These are phyloP conservation scores for Cryptocephalus moraei DNA, from an alignment of 2,888 invertebrate species.

Conservation along the genomic window DNA sequence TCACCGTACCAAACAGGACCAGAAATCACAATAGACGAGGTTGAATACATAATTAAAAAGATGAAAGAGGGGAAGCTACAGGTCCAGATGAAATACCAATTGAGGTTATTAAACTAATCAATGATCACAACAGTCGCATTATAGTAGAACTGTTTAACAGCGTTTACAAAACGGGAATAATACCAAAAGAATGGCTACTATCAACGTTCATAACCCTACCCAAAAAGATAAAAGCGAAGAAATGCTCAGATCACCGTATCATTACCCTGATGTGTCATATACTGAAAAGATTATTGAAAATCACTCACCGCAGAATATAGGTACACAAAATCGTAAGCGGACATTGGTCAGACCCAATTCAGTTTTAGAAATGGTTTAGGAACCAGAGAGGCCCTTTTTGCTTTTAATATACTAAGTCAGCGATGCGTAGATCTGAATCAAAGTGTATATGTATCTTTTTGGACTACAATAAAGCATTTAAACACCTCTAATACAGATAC, in stretches of 20 bases:
- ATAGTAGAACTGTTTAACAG: too few species aligned
- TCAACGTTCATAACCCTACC: not conserved
- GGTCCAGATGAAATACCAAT: too few species aligned
- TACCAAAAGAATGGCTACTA: slow-evolving; percentile 1
- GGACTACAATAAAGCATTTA: too few species aligned
- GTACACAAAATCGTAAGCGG: slow-evolving; percentile 1
- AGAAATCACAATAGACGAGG: too few species aligned
- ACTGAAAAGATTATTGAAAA: slow-evolving; percentile 2
- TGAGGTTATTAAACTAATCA: too few species aligned
- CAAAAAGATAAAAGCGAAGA: slow-evolving; percentile 4
- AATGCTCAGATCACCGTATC: not conserved
- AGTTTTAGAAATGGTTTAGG: slow-evolving; percentile 3
- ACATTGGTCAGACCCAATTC: slow-evolving; percentile 2
- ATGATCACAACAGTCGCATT: too few species aligned
- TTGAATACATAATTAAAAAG: too few species aligned
- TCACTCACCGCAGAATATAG: slow-evolving; percentile 4
- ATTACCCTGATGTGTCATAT: not conserved
- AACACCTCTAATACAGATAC: too few species aligned
- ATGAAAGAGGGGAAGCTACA: too few species aligned
- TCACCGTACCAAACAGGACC: too few species aligned
- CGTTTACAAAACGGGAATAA: not conserved
- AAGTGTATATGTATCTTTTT: too few species aligned
- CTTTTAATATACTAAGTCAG: slow-evolving; percentile 1
- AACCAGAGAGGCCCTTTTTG: too few species aligned
- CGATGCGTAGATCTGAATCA: slow-evolving; percentile 2